Base-by-base conservation (phyloP, 2,797 vertebrate genomes). In the Typhlichthys subterraneus region DNA sequence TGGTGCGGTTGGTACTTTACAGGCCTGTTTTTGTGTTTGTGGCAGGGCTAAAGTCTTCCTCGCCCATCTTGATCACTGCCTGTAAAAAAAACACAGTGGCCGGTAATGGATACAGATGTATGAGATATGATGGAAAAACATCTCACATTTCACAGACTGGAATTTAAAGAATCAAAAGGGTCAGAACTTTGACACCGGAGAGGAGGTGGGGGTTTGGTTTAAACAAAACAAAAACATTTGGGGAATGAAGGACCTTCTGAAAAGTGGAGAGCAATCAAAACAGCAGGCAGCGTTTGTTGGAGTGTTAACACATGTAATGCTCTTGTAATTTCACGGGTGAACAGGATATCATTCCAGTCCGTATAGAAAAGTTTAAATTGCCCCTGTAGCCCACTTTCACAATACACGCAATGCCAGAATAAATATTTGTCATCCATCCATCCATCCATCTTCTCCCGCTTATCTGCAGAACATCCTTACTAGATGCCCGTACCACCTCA, bases 131-230 rank as follows among this genome's bases (percentile, higher is more conserved):
- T 63, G 77, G 77, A 79, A 85, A 83, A 72, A 81, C 73, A 81
- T 83, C 78, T 80, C 65, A 70, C 60, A 54, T 79, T 80, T 73
- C 29, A 3, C 51, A 17, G 69, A 53, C 55, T 71, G 79, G 81
- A 89, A 85, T 86, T 61, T 81, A 33, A 82, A 64, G 87, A 81
- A 86, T 87, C 79, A 75, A 76, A 64, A 76, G 69, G 58, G 81
- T 83, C 75, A 73, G 81, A 72, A 59, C 50, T 68, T 64, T 61
- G 77, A 82, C 78, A 80, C 71, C 73, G 80, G 62, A 54, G 53
- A 52, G 23, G 70, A 72, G 74, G 70, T 29, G 23, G 23, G 23
- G 23, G 23, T 29, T 29, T 29, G 23, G 23, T 29, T 29, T 29
- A 29, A 29, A 29, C 23, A 29, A 29, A 29, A 29, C 57, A 70